Evolutionary conservation across 2,888 invertebrate species (phyloP).

Genomic region (Tiphia femorata): DNA sequence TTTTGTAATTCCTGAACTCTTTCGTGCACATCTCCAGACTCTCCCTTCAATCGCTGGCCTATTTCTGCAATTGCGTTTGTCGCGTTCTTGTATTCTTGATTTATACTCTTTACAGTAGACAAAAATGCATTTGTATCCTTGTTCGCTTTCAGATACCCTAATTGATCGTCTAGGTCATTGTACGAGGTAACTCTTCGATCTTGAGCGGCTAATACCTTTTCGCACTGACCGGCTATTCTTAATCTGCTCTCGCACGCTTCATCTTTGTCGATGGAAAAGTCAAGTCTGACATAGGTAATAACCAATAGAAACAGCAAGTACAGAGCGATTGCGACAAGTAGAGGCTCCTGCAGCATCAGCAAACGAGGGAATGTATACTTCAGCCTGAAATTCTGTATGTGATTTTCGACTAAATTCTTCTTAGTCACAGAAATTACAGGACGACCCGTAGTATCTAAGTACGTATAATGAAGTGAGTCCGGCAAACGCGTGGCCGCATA

Average conservation of each 20-base stretch:
- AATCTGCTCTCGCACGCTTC: conserved; percentile 71
- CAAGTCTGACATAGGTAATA: conserved; percentile 94
- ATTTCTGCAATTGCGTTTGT: conserved; percentile 71
- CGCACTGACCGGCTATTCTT: conserved; percentile 69
- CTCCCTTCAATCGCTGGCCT: conserved; percentile 72
- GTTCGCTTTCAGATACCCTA: conserved; percentile 73
- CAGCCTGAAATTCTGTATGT: conserved; percentile 94
- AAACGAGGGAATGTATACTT: conserved; percentile 89
- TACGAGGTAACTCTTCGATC: conserved; percentile 74
- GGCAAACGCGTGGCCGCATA: conserved; percentile 82
- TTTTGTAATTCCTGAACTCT: conserved; percentile 75
- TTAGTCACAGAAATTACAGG: conserved; percentile 87
- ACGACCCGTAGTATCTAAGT: conserved; percentile 94
- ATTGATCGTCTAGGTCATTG: conserved; percentile 74
- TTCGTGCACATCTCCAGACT: conserved; percentile 74
- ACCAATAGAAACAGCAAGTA: conserved; percentile 91
- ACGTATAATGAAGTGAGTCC: conserved; percentile 88
- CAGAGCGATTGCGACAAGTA: conserved; percentile 89
- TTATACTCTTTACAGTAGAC: conserved; percentile 72
- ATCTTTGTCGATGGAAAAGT: conserved; percentile 91
- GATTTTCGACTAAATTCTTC: conserved; percentile 92
- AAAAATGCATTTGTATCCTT: conserved; percentile 72
- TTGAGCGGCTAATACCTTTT: conserved; percentile 73
- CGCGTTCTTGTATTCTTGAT: conserved; percentile 73
- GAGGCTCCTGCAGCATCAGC: conserved; percentile 92